Percentiles rank a stretch among this genome's conserved stretches.
phyloP scores from a whole-genome alignment of 2,888 invertebrate species.

The Epinotia brunnichana region DNA sequence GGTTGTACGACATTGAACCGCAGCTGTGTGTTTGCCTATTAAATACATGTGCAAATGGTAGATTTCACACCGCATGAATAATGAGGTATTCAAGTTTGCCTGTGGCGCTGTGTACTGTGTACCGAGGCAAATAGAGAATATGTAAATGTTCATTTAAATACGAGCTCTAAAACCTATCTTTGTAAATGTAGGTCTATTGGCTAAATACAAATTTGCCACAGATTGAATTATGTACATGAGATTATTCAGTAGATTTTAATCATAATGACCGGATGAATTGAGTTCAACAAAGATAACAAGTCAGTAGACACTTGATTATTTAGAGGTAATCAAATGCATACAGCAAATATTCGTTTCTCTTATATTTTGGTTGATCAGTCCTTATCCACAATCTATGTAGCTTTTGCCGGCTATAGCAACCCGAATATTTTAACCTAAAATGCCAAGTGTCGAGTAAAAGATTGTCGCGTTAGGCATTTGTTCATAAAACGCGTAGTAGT shows the following conservation, averaged over 20 bases:
- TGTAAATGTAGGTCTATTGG: not conserved
- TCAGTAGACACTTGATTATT: not conserved
- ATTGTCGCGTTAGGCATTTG: constrained; percentile 50
- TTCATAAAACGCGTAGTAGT: constrained; percentile 54
- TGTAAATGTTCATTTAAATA: constrained; percentile 33
- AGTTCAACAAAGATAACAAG: constrained; percentile 4
- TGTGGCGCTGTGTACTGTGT: constrained; percentile 23
- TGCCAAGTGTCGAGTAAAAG: too few relatives aligned
- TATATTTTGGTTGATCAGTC: not conserved
- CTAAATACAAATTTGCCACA: constrained; percentile 3
- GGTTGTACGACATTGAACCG: constrained; percentile 39
- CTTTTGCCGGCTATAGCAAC: constrained; percentile 44
- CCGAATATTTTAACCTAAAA: constrained; percentile 19
- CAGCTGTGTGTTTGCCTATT: constrained; percentile 39
- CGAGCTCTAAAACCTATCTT: constrained; percentile 16
- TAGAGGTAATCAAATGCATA: not conserved
- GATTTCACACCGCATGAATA: constrained; percentile 44
- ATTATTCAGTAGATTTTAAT: constrained; percentile 1
- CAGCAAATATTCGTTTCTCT: not conserved
- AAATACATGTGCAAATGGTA: constrained; percentile 43
- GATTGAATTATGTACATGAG: constrained; percentile 3
- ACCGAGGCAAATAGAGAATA: constrained; percentile 30
- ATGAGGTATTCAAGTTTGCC: constrained; percentile 41
- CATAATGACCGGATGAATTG: not conserved
- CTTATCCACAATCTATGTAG: not conserved